A percentile compares a stretch with the other conserved stretches of the same genome.
Evolutionary conservation across 2,113 vertebrate genomes (phyloP).

Genomic region (Eulacestoma nigropectus): DNA sequence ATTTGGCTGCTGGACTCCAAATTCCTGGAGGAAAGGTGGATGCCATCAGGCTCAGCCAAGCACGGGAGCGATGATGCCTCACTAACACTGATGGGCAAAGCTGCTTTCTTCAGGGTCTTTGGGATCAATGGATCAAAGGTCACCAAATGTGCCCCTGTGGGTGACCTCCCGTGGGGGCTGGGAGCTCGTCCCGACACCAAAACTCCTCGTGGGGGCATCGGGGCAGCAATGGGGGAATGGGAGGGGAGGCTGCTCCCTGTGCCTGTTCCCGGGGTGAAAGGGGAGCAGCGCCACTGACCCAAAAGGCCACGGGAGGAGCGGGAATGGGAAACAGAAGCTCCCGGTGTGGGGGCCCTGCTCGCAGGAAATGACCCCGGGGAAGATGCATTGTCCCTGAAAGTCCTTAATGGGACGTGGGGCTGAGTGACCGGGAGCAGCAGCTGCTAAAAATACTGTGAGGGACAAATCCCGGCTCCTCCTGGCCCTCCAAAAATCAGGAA

Average conservation of each 20-base stretch:
- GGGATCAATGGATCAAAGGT: background rate
- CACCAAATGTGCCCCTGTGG: background rate
- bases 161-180: background rate
- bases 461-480: background rate
- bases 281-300: conserved; percentile 59
- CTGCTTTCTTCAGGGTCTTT: background rate
- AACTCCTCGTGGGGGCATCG: rapidly evolving
- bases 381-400: background rate
- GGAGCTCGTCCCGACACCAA: background rate
- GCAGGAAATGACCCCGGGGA: conserved; percentile 37
- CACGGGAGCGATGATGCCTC: rapidly evolving
- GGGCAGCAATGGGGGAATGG: background rate
- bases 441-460: background rate
- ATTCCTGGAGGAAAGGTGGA: background rate
- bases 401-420: background rate
- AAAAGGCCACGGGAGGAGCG: background rate
- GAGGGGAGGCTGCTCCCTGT: background rate
- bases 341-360: background rate
- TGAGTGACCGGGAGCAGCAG: background rate
- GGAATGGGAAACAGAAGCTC: conserved; percentile 69
- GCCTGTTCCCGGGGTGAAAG: conserved; percentile 33
- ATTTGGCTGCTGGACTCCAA: background rate
- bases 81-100: background rate
- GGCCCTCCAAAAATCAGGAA: background rate
- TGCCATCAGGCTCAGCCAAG: background rate